These are phyloP conservation scores for Gastracanthus pulcherrimus DNA, from an alignment of 2,888 invertebrate species.

Conservation along the genomic window DNA sequence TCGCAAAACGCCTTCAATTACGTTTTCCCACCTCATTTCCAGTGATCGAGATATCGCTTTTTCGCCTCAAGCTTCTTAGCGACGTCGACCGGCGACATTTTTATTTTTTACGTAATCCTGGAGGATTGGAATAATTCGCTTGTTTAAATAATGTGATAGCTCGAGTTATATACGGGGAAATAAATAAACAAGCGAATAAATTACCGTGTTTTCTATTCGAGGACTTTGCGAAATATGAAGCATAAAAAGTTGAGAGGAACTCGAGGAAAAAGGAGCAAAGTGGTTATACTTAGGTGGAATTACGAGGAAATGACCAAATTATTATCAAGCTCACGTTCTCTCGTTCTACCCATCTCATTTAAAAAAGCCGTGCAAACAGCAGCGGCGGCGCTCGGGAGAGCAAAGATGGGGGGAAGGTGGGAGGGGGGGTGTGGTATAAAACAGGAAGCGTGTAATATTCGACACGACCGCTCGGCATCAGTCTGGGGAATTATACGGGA, in stretches of 20 bases:
- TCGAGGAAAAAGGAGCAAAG: not conserved
- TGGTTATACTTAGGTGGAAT: constrained; percentile 32
- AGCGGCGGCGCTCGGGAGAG: not conserved
- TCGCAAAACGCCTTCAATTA: too few species aligned
- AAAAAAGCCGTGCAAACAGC: constrained; percentile 43
- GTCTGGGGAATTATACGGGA: constrained; percentile 25
- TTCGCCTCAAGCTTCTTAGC: too few species aligned
- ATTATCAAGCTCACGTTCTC: constrained; percentile 49
- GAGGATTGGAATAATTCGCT: too few species aligned
- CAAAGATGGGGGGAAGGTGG: too few species aligned
- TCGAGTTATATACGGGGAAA: too few species aligned
- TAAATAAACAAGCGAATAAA: too few species aligned
- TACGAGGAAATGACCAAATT: constrained; percentile 44
- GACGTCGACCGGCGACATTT: too few species aligned
- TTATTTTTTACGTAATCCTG: too few species aligned
- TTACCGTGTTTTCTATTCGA: too few species aligned
- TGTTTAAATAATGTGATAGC: too few species aligned
- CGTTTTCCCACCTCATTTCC: too few species aligned
- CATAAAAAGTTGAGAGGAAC: not conserved
- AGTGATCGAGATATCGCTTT: too few species aligned
- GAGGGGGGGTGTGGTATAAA: not conserved
- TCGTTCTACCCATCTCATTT: constrained; percentile 23
- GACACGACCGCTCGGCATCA: constrained; percentile 41
- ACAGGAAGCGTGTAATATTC: constrained; percentile 50
- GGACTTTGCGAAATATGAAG: not conserved